Evolutionary conservation across 2,113 vertebrate genomes (phyloP).

Genomic region (Hypocryptadius cinnamomeus): DNA sequence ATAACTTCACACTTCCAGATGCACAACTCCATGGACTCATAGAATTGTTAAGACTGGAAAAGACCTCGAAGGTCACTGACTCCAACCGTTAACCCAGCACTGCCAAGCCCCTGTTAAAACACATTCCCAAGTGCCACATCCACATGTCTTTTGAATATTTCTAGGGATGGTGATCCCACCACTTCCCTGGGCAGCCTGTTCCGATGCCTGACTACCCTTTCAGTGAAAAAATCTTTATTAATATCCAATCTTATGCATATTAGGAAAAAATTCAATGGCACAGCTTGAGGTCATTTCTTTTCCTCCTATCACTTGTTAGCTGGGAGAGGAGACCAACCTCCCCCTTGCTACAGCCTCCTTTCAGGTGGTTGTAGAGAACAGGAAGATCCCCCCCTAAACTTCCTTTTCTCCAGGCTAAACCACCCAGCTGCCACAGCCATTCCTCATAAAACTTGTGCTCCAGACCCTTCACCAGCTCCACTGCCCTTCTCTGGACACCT

Average conservation of each 20-base stretch:
- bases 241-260: background rate
- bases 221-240: background rate
- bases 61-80: background rate
- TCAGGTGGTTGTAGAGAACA: background rate
- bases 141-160: background rate
- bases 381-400: rapidly evolving
- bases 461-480: background rate
- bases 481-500: rapidly evolving
- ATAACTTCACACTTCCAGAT: rapidly evolving
- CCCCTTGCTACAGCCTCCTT: background rate
- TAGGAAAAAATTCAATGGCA: background rate
- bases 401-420: background rate
- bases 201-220: background rate
- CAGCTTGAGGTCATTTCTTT: background rate
- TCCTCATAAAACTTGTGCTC: background rate
- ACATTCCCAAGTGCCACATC: background rate
- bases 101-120: background rate
- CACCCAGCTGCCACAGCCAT: background rate
- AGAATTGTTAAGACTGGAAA: rapidly evolving
- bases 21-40: background rate
- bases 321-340: background rate
- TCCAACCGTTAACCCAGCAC: background rate
- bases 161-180: background rate
- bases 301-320: background rate
- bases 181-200: background rate